phyloP scores from a whole-genome alignment of 2,113 vertebrate species.

The Laticauda colubrina region DNA sequence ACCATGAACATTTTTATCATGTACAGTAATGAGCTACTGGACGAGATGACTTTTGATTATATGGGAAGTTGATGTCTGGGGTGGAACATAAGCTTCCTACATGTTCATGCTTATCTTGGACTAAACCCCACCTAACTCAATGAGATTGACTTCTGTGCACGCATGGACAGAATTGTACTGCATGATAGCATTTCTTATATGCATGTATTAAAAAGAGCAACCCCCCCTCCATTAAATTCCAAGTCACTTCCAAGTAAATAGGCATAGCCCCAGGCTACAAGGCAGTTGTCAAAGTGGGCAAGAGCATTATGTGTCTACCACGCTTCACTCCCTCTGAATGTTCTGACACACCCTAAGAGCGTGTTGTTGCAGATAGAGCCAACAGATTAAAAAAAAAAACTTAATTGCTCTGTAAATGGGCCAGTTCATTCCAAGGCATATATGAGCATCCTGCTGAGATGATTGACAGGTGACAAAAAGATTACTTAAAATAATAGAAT shows the following conservation, averaged over 20 bases:
- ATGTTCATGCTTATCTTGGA: not conserved
- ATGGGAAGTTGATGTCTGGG: not conserved
- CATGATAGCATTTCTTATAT: not conserved
- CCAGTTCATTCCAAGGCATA: slow-evolving; percentile 12
- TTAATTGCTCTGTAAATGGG: slow-evolving; percentile 38
- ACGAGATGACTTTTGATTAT: not conserved
- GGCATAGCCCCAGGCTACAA: not conserved
- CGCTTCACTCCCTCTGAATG: not conserved
- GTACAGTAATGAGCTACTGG: not conserved
- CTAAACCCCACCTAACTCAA: not conserved
- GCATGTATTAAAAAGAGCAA: not conserved
- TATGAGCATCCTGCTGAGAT: slow-evolving; percentile 27
- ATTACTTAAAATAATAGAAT: not conserved
- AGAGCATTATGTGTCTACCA: not conserved
- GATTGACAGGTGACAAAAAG: slow-evolving; percentile 50
- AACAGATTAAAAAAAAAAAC: slow-evolving; percentile 30
- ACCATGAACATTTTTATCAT: not conserved
- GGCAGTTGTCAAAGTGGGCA: not conserved
- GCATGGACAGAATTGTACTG: not conserved
- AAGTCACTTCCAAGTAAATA: not conserved
- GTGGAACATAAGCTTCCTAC: not conserved
- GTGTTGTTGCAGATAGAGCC: slow-evolving; percentile 26
- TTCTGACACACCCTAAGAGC: slow-evolving; percentile 1
- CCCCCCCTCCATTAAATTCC: not conserved
- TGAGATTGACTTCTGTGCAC: not conserved